These are phyloP conservation scores for Pedionomus torquatus DNA, from an alignment of 2,113 vertebrate genomes.

Conservation along the genomic window DNA sequence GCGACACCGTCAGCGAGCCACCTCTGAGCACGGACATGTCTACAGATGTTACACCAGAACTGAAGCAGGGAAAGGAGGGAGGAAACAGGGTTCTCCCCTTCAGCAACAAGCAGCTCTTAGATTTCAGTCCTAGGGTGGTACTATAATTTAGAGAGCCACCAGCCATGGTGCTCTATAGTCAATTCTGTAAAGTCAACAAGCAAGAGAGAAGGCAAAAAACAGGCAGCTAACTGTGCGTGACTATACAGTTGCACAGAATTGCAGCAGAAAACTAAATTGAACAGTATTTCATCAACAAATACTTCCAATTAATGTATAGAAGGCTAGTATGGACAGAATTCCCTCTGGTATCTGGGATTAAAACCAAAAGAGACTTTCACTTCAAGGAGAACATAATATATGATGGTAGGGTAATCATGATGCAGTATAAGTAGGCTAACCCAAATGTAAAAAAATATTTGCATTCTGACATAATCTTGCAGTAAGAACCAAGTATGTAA, in stretches of 20 bases:
- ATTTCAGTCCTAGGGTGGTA: neutral
- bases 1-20: rapidly evolving
- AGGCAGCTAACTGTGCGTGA: neutral
- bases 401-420: neutral
- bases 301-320: neutral
- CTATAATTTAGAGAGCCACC: neutral
- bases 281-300: neutral
- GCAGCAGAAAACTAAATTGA: neutral
- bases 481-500: neutral
- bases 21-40: neutral
- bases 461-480: neutral
- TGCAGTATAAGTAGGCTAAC: neutral
- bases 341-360: neutral
- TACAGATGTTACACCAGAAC: neutral
- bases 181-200: neutral
- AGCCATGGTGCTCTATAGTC: neutral
- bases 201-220: neutral
- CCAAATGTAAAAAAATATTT: neutral
- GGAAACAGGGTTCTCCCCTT: neutral
- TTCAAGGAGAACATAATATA: neutral
- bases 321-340: neutral
- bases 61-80: neutral
- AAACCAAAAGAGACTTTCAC: neutral
- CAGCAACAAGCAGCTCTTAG: neutral
- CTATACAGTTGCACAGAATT: neutral